Evolutionary conservation across 2,888 invertebrate genomes (phyloP).

Genomic region (Xylocampa areola): DNA sequence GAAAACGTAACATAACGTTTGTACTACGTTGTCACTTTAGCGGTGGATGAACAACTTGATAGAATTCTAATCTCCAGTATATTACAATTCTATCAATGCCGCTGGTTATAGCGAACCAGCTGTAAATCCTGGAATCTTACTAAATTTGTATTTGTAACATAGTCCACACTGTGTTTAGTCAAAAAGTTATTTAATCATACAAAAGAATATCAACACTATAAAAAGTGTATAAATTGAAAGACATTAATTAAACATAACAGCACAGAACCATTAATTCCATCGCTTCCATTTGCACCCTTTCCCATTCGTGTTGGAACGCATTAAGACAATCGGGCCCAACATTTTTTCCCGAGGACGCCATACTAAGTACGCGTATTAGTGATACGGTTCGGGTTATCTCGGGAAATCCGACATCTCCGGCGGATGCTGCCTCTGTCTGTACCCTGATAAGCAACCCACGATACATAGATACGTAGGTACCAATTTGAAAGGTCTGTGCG

Average conservation of each 20-base stretch:
- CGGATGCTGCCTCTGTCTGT: constrained; percentile 65
- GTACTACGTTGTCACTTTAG: no score
- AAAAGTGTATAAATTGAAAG: background rate
- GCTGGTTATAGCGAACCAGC: no score
- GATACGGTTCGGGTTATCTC: constrained; percentile 64
- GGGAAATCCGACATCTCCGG: constrained; percentile 69
- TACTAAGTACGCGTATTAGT: constrained; percentile 49
- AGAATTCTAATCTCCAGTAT: no score
- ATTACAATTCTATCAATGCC: no score
- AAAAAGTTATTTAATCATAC: no score
- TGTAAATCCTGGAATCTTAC: no score
- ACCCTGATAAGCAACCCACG: constrained; percentile 60
- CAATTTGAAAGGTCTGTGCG: constrained; percentile 32
- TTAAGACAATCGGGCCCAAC: constrained; percentile 51
- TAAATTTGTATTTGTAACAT: no score
- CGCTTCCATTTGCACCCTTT: constrained; percentile 43
- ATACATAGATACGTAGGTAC: constrained; percentile 50
- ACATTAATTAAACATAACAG: constrained; percentile 31
- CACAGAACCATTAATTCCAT: constrained; percentile 19
- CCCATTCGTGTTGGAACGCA: constrained; percentile 47
- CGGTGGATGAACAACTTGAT: no score
- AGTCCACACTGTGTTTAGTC: no score
- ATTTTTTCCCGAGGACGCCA: constrained; percentile 41
- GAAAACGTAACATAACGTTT: no score
- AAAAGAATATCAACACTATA: background rate